Percentiles rank a stretch among this genome's conserved stretches.
Evolutionary conservation across 1,140 invertebrate genomes (phyloP).

Genomic region (Pseudoatta argentina): DNA sequence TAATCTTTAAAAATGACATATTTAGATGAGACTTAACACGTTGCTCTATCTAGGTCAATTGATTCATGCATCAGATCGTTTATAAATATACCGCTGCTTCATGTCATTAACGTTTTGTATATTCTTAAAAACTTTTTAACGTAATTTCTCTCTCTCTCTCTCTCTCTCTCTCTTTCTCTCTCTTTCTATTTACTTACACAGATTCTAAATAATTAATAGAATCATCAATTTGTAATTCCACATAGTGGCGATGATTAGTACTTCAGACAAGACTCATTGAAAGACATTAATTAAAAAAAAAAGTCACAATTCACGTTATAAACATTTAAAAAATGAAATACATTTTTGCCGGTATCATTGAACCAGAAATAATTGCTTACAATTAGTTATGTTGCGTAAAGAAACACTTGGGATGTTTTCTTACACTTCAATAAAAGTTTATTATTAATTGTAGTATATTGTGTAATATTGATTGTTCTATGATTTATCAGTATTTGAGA

Average conservation of each 20-base stretch:
- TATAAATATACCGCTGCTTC: conserved; percentile 32
- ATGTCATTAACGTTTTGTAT: conserved; percentile 1
- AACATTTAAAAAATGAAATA: background rate
- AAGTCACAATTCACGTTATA: background rate
- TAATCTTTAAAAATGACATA: conserved; percentile 6
- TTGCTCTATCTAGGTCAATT: conserved; percentile 50
- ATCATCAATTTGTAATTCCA: background rate
- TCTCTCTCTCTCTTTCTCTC: too few species aligned
- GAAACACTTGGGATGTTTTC: too few species aligned
- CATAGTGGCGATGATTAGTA: background rate
- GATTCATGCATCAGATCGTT: conserved; percentile 1
- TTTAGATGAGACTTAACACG: background rate
- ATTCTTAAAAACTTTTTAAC: conserved; percentile 13
- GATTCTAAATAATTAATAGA: conserved; percentile 4
- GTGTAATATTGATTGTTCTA: too few species aligned
- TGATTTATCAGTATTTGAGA: too few species aligned
- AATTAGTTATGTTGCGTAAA: too few species aligned
- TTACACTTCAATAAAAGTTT: too few species aligned
- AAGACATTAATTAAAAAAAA: background rate
- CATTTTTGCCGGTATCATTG: too few species aligned
- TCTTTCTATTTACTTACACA: too few species aligned
- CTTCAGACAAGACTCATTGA: background rate
- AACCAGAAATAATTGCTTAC: too few species aligned
- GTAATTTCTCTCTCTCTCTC: background rate
- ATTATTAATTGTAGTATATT: too few species aligned